These are phyloP conservation scores for Bagarius yarrelli DNA, from an alignment of 2,113 vertebrate species.

Conservation along the genomic window DNA sequence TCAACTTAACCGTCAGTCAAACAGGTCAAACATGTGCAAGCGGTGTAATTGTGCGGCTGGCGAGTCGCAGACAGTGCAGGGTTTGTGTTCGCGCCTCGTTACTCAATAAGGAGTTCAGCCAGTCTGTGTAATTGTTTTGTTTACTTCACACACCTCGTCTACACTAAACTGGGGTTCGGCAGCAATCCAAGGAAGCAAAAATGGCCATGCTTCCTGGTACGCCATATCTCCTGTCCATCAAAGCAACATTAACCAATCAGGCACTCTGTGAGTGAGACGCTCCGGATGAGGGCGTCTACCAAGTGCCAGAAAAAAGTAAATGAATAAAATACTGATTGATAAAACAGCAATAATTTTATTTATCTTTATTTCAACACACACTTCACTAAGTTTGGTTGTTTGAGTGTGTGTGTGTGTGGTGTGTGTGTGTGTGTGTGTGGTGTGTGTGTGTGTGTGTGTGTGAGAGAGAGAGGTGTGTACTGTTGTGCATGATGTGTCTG, in stretches of 20 bases:
- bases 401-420: neutral
- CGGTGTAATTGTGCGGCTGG: neutral
- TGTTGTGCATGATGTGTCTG: too few species aligned
- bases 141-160: neutral
- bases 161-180: neutral
- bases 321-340: neutral
- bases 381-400: too few species aligned
- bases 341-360: neutral
- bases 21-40: neutral
- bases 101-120: neutral
- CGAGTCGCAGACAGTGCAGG: neutral
- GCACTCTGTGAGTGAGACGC: too few species aligned
- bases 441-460: neutral
- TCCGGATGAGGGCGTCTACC: too few species aligned
- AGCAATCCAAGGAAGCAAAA: neutral
- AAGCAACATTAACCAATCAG: too few species aligned
- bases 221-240: too few species aligned
- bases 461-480: too few species aligned
- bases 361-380: too few species aligned
- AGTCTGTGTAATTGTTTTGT: neutral
- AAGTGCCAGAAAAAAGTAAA: neutral
- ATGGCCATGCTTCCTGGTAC: too few species aligned
- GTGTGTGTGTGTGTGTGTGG: neutral
- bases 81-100: neutral
- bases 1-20: too few species aligned